Evolutionary conservation across 1,140 invertebrate species (phyloP), one percentile per base, ranked within the genome.

Genomic region (Tetranychus urticae): DNA sequence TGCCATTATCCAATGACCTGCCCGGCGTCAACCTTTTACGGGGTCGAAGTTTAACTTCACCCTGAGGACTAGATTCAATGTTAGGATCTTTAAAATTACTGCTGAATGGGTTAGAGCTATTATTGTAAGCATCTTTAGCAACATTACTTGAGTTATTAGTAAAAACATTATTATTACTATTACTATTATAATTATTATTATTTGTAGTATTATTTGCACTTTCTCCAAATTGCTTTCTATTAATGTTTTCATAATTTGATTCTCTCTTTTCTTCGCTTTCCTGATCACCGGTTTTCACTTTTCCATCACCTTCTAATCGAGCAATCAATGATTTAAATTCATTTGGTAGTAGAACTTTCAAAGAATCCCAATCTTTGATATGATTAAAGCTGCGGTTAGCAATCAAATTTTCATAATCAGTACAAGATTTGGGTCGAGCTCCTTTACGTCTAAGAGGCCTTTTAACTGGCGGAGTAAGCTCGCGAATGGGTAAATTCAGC

Each of bases 361-460:
- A 73, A 1, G 86, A 90, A 68, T 89, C 85, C 88, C 88, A 92
- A 69, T 93, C 88, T 67, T 81, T 79, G 10, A 92, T 81, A 67
- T 90, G 85, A 34, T 79, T 78, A 62, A 89, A 81, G 56, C 71
- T 71, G 62, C 84, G 83, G 69, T 82, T 82, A 66, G 81, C 82
- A 52, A 52, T 52, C 14, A 90, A 71, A 35, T 79, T 77, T 71
- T 89, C 86, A 45, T 88, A 76, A 69, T 89, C 86, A 65, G 82
- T 84, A 68, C 83, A 86, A 34, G 84, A 86, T 65, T 84, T 83
- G n/a, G 85, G 85, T 66, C 85, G 74, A 64, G 33, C 37, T 60
- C 46, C 47, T 54, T 60, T 60, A 35, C n/a, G 33, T 14, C n/a
- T 34, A 48, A 13, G 8, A 23, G 23, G 31, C 34, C 45, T 34